Percentiles rank a stretch among this genome's conserved stretches.
phyloP scores from a whole-genome alignment of 2,113 vertebrate species.

The Aviceda subcristata region DNA sequence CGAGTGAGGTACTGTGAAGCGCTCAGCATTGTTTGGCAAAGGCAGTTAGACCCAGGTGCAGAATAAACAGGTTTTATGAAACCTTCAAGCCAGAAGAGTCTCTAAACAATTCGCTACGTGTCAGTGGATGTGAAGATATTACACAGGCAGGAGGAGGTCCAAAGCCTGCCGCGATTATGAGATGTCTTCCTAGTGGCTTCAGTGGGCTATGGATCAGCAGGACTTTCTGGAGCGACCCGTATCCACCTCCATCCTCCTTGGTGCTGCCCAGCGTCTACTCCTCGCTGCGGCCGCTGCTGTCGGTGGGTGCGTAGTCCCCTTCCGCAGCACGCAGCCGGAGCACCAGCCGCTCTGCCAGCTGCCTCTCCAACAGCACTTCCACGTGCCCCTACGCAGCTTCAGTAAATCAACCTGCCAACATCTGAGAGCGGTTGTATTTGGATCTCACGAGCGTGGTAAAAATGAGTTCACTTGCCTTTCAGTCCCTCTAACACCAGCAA shows the following conservation, averaged over 20 bases:
- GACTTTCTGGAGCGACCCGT: not conserved
- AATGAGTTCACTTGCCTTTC: not conserved
- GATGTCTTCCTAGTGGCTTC: not conserved
- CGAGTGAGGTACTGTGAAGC: not conserved
- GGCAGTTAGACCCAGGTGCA: not conserved
- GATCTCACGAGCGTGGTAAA: not conserved
- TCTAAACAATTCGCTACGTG: fast-evolving
- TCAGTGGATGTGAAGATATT: not conserved
- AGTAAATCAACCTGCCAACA: not conserved
- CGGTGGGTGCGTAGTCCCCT: not conserved
- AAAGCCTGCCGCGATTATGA: fast-evolving
- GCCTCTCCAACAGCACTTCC: not conserved
- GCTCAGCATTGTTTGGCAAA: not conserved
- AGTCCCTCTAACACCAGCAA: not conserved
- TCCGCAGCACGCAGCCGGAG: not conserved
- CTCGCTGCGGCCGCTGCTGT: fast-evolving
- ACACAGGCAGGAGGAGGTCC: not conserved
- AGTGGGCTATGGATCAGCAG: not conserved
- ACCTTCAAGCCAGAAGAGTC: not conserved
- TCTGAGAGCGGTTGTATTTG: not conserved
- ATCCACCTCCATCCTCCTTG: not conserved
- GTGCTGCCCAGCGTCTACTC: not conserved
- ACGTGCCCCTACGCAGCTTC: not conserved
- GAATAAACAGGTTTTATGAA: not conserved
- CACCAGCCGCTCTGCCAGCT: not conserved